Percentiles rank a stretch among this genome's conserved stretches.
Conservation (phyloP, 2,113 vertebrate genomes). For the Haliaeetus leucogaster region DNA sequence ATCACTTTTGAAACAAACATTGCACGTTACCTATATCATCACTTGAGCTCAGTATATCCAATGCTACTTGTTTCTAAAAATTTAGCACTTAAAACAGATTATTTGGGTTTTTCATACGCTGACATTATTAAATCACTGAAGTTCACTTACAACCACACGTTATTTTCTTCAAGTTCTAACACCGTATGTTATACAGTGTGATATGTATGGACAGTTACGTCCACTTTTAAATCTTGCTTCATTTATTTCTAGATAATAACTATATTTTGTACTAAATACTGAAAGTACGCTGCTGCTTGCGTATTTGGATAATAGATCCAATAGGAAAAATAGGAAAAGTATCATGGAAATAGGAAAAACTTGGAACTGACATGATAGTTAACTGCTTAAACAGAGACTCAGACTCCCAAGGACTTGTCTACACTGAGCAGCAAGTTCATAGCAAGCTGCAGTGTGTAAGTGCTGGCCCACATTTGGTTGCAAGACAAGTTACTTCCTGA, state of each 20-base stretch:
- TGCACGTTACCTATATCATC: neutral
- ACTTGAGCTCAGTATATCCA: neutral
- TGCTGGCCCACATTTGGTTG: rapidly evolving
- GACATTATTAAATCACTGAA: neutral
- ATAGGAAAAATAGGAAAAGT: neutral
- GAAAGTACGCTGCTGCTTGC: neutral
- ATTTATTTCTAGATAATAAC: neutral
- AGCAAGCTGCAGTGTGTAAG: rapidly evolving
- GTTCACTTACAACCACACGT: neutral
- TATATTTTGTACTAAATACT: neutral
- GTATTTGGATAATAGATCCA: neutral
- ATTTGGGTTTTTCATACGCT: neutral
- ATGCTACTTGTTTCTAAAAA: neutral
- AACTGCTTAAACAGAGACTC: neutral
- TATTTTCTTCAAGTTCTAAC: neutral
- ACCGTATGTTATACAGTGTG: rapidly evolving
- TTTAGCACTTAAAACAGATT: neutral
- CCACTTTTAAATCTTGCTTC: neutral
- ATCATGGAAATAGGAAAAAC: neutral
- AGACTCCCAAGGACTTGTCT: neutral
- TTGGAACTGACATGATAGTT: too few species aligned
- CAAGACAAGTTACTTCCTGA: rapidly evolving
- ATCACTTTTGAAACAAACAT: neutral
- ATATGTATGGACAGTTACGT: rapidly evolving
- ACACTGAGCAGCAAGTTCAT: rapidly evolving